A percentile compares a stretch with the other conserved stretches of the same genome.
phyloP scores from a whole-genome alignment of 2,797 vertebrate genomes.

The Brachyalestes nurse region DNA sequence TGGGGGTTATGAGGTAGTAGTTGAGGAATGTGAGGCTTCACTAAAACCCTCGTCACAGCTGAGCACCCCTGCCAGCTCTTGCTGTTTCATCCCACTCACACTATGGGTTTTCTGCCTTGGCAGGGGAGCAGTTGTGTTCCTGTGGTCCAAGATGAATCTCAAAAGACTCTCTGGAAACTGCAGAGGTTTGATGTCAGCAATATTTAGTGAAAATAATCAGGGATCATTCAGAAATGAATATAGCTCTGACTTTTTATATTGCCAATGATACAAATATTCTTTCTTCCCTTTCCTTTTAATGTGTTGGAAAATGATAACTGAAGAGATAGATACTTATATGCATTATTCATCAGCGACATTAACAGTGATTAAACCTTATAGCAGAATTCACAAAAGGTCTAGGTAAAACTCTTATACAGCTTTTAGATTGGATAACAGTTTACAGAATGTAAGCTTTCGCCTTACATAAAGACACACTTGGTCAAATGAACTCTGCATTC shows the following conservation, averaged over 20 bases:
- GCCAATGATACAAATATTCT: not conserved
- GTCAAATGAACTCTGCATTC: no score
- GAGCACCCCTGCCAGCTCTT: not conserved
- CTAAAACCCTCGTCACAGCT: constrained; percentile 1
- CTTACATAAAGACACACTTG: not conserved
- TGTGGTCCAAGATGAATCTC: not conserved
- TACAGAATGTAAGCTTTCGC: not conserved
- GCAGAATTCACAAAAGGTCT: not conserved
- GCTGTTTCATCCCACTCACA: constrained; percentile 11
- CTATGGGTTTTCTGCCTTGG: not conserved
- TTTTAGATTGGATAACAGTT: not conserved
- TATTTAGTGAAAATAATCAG: not conserved
- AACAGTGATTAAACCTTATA: not conserved
- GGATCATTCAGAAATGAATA: not conserved
- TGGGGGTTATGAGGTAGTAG: not conserved
- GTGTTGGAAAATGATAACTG: not conserved
- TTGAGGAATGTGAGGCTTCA: not conserved
- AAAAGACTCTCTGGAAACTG: not conserved
- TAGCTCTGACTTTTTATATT: not conserved
- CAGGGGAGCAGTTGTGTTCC: not conserved
- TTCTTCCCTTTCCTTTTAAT: not conserved
- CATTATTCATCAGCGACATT: not conserved
- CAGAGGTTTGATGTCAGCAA: not conserved
- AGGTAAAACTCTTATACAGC: not conserved
- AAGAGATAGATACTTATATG: no score